Conservation (phyloP, 2,888 invertebrate genomes). For the Cyrtodaria siliqua region DNA sequence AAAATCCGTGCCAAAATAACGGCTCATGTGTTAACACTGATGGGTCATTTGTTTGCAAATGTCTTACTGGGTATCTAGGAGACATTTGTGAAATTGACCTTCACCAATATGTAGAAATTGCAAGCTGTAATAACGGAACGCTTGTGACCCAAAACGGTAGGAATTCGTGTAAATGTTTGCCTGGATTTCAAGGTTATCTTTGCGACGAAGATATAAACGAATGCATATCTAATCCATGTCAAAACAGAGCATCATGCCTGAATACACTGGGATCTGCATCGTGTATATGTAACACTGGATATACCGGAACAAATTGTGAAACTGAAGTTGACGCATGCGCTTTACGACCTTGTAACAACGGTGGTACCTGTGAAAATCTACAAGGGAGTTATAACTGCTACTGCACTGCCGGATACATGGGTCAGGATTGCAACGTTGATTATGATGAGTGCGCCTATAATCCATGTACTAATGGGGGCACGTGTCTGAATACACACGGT, state of each 20-base stretch:
- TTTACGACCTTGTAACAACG: not conserved
- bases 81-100: constrained; percentile 11
- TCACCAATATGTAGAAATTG: constrained; percentile 26
- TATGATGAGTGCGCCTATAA: constrained; percentile 30
- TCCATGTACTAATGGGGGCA: constrained; percentile 20
- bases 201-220: constrained; percentile 1
- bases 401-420: constrained; percentile 24
- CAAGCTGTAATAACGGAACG: not conserved
- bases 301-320: constrained; percentile 23
- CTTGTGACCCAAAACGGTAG: not conserved
- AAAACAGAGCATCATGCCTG: constrained; percentile 15
- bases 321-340: constrained; percentile 40
- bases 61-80: constrained; percentile 40
- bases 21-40: constrained; percentile 34
- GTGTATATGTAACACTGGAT: constrained; percentile 25
- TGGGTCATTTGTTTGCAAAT: constrained; percentile 19
- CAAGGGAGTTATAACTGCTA: constrained; percentile 28
- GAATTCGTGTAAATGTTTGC: not conserved
- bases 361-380: constrained; percentile 24
- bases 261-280: constrained; percentile 26
- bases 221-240: not conserved
- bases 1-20: not conserved
- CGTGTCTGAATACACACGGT: constrained; percentile 33
- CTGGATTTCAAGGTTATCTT: constrained; percentile 1
- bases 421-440: constrained; percentile 21